These are phyloP conservation scores for Ictidomys tridecemlineatus DNA, from an alignment of 2,113 vertebrate genomes.

Conservation along the genomic window DNA sequence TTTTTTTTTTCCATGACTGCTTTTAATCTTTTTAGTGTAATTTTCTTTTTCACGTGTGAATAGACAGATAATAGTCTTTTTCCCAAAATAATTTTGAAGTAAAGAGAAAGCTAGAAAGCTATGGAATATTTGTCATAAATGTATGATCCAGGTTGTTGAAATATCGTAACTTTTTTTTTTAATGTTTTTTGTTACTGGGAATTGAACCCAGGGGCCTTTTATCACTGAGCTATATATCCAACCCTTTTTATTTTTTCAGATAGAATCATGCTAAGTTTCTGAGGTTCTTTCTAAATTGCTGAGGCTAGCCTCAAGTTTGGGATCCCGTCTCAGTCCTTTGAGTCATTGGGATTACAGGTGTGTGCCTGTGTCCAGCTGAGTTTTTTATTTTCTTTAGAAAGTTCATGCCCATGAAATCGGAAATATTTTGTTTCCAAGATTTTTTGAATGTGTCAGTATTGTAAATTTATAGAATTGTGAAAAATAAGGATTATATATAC, in stretches of 20 bases:
- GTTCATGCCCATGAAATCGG: not conserved
- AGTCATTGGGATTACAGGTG: not conserved
- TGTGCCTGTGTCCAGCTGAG: not conserved
- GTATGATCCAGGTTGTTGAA: not conserved
- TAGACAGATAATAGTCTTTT: not conserved
- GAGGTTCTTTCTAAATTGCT: not conserved
- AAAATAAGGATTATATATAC: not conserved
- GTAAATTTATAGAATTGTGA: not conserved
- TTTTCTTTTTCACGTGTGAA: conserved; percentile 34
- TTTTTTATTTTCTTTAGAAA: conserved; percentile 56
- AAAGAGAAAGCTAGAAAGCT: not conserved
- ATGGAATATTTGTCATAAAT: not conserved
- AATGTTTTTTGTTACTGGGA: not conserved
- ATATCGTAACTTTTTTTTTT: not conserved
- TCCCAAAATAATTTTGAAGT: conserved; percentile 35
- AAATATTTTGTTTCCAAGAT: conserved; percentile 45
- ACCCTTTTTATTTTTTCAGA: not conserved
- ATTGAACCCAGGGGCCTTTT: not conserved
- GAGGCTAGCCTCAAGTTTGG: not conserved
- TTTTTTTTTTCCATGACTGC: not conserved
- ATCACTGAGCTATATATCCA: not conserved
- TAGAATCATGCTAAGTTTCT: not conserved
- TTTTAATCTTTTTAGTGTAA: not conserved
- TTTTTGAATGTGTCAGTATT: conserved; percentile 41
- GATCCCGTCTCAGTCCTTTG: not conserved